Conservation (phyloP, 2,888 invertebrate genomes). For the Caenorhabditis wallacei region DNA sequence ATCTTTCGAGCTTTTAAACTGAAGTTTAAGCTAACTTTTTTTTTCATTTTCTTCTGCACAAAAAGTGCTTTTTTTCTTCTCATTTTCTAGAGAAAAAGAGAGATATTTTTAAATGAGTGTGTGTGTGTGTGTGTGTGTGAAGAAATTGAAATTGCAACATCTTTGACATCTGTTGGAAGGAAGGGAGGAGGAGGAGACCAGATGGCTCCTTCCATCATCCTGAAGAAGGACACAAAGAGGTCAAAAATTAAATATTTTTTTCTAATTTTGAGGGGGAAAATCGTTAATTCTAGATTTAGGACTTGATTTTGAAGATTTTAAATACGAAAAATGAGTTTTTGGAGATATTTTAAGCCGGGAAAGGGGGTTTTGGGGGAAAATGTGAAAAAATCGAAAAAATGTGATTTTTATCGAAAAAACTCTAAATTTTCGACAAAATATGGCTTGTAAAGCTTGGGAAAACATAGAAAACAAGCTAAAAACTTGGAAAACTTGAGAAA, state of each 20-base stretch:
- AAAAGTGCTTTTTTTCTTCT: neutral
- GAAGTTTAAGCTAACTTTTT: neutral
- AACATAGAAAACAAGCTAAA: no score
- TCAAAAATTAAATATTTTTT: neutral
- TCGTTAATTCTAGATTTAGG: no score
- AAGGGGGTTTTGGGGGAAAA: no score
- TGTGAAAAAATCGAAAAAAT: neutral
- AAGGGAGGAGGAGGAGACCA: neutral
- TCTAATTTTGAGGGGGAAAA: neutral
- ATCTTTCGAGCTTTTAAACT: no score
- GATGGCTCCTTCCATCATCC: no score
- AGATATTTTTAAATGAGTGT: neutral
- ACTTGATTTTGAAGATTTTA: no score
- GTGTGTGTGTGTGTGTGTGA: neutral
- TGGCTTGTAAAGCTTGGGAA: no score
- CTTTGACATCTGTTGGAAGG: neutral
- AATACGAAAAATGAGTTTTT: no score
- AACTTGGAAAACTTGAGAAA: no score
- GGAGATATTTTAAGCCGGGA: no score
- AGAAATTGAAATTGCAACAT: neutral
- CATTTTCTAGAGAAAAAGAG: neutral
- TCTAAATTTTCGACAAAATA: no score
- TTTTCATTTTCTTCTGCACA: neutral
- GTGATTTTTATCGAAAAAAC: neutral
- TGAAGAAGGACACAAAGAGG: neutral